Base-by-base conservation (phyloP, 2,113 vertebrate species). In the Actinemys pallida region DNA sequence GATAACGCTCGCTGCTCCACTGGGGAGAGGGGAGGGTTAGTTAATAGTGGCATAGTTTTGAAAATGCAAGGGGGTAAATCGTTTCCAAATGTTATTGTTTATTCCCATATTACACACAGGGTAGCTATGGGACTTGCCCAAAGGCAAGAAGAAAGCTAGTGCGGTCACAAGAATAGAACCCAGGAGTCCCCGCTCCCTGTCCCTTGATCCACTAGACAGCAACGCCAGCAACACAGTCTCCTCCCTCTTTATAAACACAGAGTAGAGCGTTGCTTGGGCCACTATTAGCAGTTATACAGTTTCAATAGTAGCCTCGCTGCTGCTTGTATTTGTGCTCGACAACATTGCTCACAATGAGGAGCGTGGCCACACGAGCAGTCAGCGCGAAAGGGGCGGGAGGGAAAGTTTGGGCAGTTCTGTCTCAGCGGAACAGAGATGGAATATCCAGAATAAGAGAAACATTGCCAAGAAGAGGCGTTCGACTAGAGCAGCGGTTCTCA, bases 41-140 rank as follows among this genome's bases (percentile, higher is more conserved):
- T 87, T 95, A 81, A 84, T 3, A 9, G 76, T 56, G 29, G 81
- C 20, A 0, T 83, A 69, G 89, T 83, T 92, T 88, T 59, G 90
- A 85, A 88, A 69, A 45, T 2, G 3, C 31, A 47, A 83, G 83
- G 86, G 59, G 83, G 50, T 4, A 3, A 42, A 10, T 5, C 31
- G 1, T 56, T 52, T 90, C 93, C 84, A 93, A 89, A 56, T 0
- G 24, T 56, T 84, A 89, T 89, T 92, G 90, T 93, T 94, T 81
- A 52, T 81, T 90, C 90, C 84, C 0, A 1, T 22, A 2, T 16
- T 56, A 35, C 0, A 49, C 20, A 39, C n/a, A 75, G 17, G n/a
- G 20, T 39, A 42, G 93, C 56, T 93, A 45, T 53, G 91, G 81
- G 91, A 93, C 91, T 86, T 95, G 95, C 29, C 49, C 1, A 2